Evolutionary conservation across 35 echinoderm and acorn worm genomes (phyloP).

Genomic region (Hemicentrotus pulcherrimus): DNA sequence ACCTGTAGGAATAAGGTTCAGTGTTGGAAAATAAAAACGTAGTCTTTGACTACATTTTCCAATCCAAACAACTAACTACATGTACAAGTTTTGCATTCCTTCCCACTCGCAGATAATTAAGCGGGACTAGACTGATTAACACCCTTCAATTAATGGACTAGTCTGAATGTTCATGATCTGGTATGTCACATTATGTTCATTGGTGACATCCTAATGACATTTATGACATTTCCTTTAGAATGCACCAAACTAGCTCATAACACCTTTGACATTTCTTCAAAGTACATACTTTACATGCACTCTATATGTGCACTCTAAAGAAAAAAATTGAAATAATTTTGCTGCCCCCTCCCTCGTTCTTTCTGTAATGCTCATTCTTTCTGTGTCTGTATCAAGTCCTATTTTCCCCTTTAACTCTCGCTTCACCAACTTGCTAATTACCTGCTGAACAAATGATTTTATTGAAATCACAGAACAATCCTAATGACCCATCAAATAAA

Average conservation of each 20-base stretch:
- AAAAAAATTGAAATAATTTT: not conserved
- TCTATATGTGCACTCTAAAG: not conserved
- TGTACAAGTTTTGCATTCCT: not conserved
- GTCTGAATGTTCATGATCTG: not conserved
- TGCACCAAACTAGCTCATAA: not conserved
- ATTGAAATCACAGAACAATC: not conserved
- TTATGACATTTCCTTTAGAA: constrained; percentile 13
- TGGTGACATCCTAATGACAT: not conserved
- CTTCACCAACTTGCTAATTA: not conserved
- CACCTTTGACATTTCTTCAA: not conserved
- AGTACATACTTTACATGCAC: not conserved
- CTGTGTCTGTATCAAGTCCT: too few species aligned
- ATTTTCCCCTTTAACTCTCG: not conserved
- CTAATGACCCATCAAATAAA: not conserved
- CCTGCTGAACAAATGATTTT: not conserved
- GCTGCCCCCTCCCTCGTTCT: not conserved
- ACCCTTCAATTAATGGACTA: not conserved
- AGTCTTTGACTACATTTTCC: too few species aligned
- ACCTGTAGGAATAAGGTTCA: too few species aligned
- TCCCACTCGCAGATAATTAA: not conserved
- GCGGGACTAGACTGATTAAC: not conserved
- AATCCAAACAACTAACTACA: not conserved
- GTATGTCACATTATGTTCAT: not conserved
- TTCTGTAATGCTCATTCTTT: too few species aligned
- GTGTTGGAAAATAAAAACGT: too few species aligned